Evolutionary conservation across 2,888 invertebrate species (phyloP).

Genomic region (Drosophila austrosaltans): DNA sequence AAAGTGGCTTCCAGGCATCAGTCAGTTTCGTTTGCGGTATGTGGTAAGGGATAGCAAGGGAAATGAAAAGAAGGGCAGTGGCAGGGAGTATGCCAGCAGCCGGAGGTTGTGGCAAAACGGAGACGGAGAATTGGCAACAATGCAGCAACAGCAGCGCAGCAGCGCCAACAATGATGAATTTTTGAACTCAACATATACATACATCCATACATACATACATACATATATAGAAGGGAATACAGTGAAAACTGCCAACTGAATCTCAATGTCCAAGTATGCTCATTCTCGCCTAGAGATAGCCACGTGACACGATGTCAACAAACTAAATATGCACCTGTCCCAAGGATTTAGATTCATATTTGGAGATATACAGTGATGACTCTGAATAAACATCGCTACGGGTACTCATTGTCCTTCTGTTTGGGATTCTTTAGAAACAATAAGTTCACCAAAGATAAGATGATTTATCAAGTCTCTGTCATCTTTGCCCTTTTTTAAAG

Average conservation of each 20-base stretch:
- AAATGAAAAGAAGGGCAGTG: constrained; percentile 36
- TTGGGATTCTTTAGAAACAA: no score
- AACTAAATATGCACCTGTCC: not conserved
- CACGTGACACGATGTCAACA: not conserved
- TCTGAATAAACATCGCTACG: no score
- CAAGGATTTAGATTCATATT: no score
- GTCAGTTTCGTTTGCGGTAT: constrained; percentile 77
- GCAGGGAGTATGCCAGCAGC: not conserved
- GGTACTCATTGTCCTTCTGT: no score
- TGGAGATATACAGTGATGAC: no score
- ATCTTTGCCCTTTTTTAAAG: no score
- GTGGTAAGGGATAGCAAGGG: constrained; percentile 51
- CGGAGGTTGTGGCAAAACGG: constrained; percentile 9
- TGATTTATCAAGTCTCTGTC: no score
- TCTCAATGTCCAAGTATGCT: constrained; percentile 6
- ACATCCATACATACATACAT: constrained; percentile 23
- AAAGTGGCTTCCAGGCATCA: constrained; percentile 80
- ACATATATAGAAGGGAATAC: constrained; percentile 46
- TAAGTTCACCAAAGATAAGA: no score
- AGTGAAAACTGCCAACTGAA: constrained; percentile 57
- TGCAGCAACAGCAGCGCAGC: constrained; percentile 55
- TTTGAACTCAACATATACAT: constrained; percentile 71
- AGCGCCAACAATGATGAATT: constrained; percentile 76
- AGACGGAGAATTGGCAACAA: constrained; percentile 60
- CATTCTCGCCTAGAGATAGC: not conserved